Evolutionary conservation across 2,888 invertebrate species (phyloP).

Genomic region (Noctua comes): DNA sequence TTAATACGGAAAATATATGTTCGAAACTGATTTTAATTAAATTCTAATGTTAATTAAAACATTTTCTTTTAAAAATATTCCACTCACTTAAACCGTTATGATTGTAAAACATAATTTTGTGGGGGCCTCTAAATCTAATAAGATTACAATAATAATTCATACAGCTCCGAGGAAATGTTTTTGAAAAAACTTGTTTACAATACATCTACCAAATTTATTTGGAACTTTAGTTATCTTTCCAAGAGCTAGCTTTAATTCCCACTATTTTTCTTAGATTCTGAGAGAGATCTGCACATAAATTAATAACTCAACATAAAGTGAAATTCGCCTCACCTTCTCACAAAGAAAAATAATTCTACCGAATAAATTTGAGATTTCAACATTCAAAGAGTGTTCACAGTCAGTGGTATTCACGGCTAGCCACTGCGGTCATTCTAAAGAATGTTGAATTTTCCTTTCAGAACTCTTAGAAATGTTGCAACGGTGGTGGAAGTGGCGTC

Average conservation of each 20-base stretch:
- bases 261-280: slow-evolving; percentile 23
- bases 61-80: too few relatives aligned
- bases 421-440: slow-evolving; percentile 67
- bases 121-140: background rate
- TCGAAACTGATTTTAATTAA: too few relatives aligned
- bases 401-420: slow-evolving; percentile 55
- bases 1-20: too few relatives aligned
- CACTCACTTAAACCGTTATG: background rate
- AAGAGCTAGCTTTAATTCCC: background rate
- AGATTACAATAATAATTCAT: background rate
- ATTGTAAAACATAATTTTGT: background rate
- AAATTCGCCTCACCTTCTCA: slow-evolving; percentile 16
- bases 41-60: too few relatives aligned
- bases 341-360: slow-evolving; percentile 52
- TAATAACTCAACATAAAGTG: slow-evolving; percentile 27
- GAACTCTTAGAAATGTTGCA: slow-evolving; percentile 67
- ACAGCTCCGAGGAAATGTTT: too few relatives aligned
- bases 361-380: slow-evolving; percentile 54
- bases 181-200: background rate
- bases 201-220: background rate
- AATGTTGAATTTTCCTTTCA: slow-evolving; percentile 72
- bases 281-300: slow-evolving; percentile 4
- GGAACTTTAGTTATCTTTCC: background rate
- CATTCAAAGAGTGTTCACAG: slow-evolving; percentile 61
- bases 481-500: slow-evolving; percentile 65